Conservation (phyloP, 2,113 vertebrate genomes). For the Cyrtonyx montezumae region DNA sequence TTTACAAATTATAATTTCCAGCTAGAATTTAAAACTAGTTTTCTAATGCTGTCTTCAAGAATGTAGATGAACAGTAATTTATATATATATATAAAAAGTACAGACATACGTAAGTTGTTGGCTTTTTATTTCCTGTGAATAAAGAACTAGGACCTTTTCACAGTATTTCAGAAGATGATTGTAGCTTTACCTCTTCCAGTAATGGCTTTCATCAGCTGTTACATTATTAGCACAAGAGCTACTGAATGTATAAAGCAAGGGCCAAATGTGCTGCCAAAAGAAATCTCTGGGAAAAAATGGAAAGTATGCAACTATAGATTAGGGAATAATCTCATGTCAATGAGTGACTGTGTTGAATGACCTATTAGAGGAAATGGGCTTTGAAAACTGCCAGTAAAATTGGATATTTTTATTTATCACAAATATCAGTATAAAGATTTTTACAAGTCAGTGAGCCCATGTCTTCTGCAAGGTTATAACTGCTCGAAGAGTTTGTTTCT, state of each 20-base stretch:
- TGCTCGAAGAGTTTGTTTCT: conserved; percentile 24
- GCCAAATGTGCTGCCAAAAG: not conserved
- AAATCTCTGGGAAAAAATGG: not conserved
- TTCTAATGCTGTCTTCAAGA: not conserved
- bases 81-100: not conserved
- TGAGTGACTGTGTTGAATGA: not conserved
- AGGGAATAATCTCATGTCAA: not conserved
- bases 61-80: conserved; percentile 10
- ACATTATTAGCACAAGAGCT: not conserved
- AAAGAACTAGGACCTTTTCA: conserved; percentile 7
- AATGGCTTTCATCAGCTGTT: conserved; percentile 27
- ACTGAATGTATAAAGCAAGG: not conserved
- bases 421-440: not conserved
- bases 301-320: not conserved
- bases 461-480: conserved; percentile 8
- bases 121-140: conserved; percentile 28
- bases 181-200: not conserved
- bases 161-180: not conserved
- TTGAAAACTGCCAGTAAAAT: not conserved
- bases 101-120: not conserved
- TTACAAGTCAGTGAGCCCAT: not conserved
- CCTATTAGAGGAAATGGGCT: not conserved
- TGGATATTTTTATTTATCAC: not conserved
- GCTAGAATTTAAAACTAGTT: conserved; percentile 26
- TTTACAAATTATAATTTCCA: not conserved